These are phyloP conservation scores for Orthosia incerta DNA, from an alignment of 2,888 invertebrate species.

Conservation along the genomic window DNA sequence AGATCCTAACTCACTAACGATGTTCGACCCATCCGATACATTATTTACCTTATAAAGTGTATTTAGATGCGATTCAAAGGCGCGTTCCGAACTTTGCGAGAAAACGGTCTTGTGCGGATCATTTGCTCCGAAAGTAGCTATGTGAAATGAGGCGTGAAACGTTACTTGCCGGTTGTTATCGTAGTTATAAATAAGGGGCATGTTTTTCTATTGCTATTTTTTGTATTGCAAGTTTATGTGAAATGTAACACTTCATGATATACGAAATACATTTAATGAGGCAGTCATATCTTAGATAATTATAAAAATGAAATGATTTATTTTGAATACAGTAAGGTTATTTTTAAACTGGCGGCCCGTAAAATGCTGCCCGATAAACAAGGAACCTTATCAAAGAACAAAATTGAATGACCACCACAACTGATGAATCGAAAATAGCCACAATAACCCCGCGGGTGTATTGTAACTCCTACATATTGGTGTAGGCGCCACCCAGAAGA, in stretches of 20 bases:
- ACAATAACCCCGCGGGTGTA: no score
- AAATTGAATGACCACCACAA: background rate
- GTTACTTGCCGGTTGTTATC: slow-evolving; percentile 39
- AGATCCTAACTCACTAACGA: slow-evolving; percentile 56
- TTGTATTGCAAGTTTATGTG: background rate
- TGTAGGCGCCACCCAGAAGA: background rate
- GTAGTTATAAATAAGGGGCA: slow-evolving; percentile 17
- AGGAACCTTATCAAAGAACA: background rate
- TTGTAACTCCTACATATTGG: background rate
- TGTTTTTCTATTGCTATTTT: slow-evolving; percentile 17
- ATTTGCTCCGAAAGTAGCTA: slow-evolving; percentile 41
- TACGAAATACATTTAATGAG: background rate
- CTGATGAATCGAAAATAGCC: background rate
- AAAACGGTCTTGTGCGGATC: slow-evolving; percentile 34
- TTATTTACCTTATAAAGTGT: slow-evolving; percentile 60
- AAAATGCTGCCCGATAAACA: background rate
- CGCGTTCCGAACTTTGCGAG: slow-evolving; percentile 53
- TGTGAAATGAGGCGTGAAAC: slow-evolving; percentile 50
- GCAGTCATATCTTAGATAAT: no score
- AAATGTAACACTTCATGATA: background rate
- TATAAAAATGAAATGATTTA: no score
- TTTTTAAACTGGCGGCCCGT: background rate
- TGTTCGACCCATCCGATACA: slow-evolving; percentile 54
- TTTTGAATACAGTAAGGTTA: no score
- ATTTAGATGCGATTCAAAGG: slow-evolving; percentile 48